A percentile compares a stretch with the other conserved stretches of the same genome.
Evolutionary conservation across 2,113 vertebrate genomes (phyloP).

Genomic region (Heloderma charlesbogerti): DNA sequence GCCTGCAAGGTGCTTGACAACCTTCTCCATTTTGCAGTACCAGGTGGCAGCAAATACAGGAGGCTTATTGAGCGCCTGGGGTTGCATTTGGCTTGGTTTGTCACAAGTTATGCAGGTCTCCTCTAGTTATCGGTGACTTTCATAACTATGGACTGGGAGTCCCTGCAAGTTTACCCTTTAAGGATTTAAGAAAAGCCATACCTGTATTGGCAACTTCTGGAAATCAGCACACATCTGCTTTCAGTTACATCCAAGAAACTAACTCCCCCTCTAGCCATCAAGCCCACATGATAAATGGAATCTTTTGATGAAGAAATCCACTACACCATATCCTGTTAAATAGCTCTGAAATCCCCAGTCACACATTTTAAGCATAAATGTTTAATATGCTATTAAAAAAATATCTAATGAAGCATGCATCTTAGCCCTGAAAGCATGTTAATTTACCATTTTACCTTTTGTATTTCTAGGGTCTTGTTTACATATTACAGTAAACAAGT

Average conservation of each 20-base stretch:
- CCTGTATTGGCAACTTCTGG: neutral
- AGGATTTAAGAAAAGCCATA: neutral
- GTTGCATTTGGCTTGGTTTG: no score
- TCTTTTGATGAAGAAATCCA: neutral
- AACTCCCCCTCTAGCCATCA: neutral
- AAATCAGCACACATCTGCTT: neutral
- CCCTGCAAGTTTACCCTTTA: neutral
- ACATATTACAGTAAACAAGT: neutral
- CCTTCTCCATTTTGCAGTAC: neutral
- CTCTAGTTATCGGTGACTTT: neutral
- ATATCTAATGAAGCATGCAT: neutral
- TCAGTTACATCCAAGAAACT: neutral
- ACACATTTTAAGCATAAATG: neutral
- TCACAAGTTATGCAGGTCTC: neutral
- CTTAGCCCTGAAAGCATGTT: neutral
- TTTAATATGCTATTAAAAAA: constrained; percentile 3
- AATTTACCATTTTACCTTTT: neutral
- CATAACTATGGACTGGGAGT: neutral
- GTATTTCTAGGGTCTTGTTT: neutral
- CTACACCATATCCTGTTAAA: neutral
- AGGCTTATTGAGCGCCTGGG: neutral
- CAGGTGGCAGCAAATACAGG: no score
- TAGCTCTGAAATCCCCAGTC: neutral
- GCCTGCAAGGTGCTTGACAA: neutral
- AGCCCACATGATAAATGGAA: neutral